Evolutionary conservation across 1,140 invertebrate species (phyloP).

Genomic region (Drosophila pandora): DNA sequence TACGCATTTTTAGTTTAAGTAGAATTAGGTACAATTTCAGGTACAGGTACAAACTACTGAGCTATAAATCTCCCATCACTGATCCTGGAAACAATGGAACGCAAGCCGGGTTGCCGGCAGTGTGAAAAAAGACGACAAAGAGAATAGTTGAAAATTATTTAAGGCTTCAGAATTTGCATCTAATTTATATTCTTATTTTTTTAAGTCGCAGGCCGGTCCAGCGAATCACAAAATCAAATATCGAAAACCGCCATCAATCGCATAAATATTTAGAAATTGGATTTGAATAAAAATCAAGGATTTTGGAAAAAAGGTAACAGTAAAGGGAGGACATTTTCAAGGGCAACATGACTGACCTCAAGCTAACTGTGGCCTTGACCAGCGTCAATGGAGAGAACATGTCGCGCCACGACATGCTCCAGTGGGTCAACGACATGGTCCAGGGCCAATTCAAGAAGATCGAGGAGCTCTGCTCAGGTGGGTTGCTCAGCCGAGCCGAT

Average conservation of each 20-base stretch:
- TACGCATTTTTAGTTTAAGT: no score
- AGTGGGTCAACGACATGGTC: conserved; percentile 98
- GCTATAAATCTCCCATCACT: conserved; percentile 19
- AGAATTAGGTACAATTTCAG: not conserved
- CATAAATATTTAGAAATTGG: not conserved
- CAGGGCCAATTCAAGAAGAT: conserved; percentile 97
- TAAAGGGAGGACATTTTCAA: conserved; percentile 31
- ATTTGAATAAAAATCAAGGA: not conserved
- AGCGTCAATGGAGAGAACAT: conserved; percentile 98
- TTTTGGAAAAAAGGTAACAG: conserved; percentile 10
- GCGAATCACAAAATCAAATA: not conserved
- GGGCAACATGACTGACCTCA: conserved; percentile 90
- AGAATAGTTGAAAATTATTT: not conserved
- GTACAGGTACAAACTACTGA: not conserved
- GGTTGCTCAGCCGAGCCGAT: not conserved
- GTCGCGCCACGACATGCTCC: conserved; percentile 98
- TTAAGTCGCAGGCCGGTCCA: conserved; percentile 25
- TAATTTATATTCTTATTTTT: not conserved
- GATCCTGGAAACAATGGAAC: conserved; percentile 30
- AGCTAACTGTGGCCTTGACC: conserved; percentile 94
- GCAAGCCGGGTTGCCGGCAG: not conserved
- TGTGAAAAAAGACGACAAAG: conserved; percentile 4
- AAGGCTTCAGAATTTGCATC: not conserved
- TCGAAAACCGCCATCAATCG: not conserved
- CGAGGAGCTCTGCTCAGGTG: conserved; percentile 97